A percentile compares a stretch with the other conserved stretches of the same genome.
Conservation (phyloP, 2,888 invertebrate species). For the Himalopsyche tibetana region DNA sequence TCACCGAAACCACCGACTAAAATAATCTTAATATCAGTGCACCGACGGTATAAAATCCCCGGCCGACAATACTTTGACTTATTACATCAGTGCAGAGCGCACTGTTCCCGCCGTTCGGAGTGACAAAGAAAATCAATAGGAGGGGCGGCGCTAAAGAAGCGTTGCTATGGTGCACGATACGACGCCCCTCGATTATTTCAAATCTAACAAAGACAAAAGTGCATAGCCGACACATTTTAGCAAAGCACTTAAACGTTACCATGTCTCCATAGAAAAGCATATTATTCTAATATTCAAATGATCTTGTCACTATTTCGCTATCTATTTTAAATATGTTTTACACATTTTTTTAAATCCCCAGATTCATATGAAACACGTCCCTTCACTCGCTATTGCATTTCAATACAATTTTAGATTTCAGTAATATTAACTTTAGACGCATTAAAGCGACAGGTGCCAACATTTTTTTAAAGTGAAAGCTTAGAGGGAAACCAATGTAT, state of each 20-base stretch:
- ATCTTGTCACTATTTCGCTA: too few species aligned
- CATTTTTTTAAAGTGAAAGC: background rate
- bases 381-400: background rate
- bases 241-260: background rate
- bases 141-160: conserved; percentile 59
- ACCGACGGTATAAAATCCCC: background rate
- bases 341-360: too few species aligned
- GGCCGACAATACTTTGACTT: background rate
- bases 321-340: too few species aligned
- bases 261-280: too few species aligned
- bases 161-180: conserved; percentile 12
- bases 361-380: background rate
- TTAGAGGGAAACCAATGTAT: background rate
- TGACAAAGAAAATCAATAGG: conserved; percentile 60
- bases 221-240: background rate
- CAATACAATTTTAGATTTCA: background rate
- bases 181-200: background rate
- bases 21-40: background rate
- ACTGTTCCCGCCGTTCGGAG: background rate
- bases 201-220: background rate
- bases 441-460: background rate
- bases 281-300: too few species aligned
- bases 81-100: background rate
- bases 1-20: background rate
- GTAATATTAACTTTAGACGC: background rate